Evolutionary conservation across 2,888 invertebrate species (phyloP).

Genomic region (Rhimphoctona megacephalus): DNA sequence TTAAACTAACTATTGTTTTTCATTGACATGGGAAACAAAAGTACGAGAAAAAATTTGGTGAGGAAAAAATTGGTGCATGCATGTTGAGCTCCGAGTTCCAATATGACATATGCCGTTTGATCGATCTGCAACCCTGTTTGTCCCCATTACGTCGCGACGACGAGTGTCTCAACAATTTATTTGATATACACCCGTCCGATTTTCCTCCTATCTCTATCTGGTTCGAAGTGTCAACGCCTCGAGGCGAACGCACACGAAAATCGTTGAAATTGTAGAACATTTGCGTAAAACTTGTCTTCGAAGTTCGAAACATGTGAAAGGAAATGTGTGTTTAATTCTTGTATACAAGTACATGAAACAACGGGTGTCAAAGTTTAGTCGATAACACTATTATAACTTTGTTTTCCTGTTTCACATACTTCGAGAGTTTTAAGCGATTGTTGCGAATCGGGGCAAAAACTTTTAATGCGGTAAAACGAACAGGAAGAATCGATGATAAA

Average conservation of each 20-base stretch:
- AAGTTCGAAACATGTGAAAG: conserved; percentile 7
- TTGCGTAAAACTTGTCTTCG: not conserved
- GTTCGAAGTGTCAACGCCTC: conserved; percentile 68
- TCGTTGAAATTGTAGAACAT: not conserved
- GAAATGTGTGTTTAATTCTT: conserved; percentile 19
- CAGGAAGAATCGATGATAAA: not conserved
- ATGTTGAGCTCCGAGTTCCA: no score
- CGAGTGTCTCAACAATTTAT: conserved; percentile 48
- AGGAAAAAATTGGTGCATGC: not conserved
- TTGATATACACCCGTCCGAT: conserved; percentile 14
- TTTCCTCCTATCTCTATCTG: conserved; percentile 27
- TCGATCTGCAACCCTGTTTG: conserved; percentile 69
- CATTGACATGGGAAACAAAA: no score
- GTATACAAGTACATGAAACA: not conserved
- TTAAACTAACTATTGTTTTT: no score
- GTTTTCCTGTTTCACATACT: not conserved
- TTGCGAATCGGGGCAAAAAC: not conserved
- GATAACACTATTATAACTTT: conserved; percentile 10
- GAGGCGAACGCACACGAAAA: conserved; percentile 4
- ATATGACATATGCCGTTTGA: conserved; percentile 70
- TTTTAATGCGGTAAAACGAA: not conserved
- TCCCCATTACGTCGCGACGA: conserved; percentile 42
- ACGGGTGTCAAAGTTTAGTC: not conserved
- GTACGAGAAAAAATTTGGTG: not conserved
- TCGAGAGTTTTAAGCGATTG: not conserved